phyloP scores from a whole-genome alignment of 2,888 invertebrate species.

The Ophion ellenae region DNA sequence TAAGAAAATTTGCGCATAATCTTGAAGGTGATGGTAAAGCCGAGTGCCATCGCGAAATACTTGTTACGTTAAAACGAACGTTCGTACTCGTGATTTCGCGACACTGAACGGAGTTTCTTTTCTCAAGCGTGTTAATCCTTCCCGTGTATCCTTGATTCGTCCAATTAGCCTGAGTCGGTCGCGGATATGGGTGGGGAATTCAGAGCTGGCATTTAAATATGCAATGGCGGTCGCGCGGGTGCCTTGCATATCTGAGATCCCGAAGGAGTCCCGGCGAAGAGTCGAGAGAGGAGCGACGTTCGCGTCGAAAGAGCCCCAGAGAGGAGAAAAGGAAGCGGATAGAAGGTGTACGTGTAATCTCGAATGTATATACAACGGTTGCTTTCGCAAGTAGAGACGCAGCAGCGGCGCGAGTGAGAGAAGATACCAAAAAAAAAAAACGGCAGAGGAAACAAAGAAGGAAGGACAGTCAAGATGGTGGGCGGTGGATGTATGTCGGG shows the following conservation, averaged over 20 bases:
- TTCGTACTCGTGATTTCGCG: constrained; percentile 37
- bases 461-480: constrained; percentile 75
- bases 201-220: constrained; percentile 76
- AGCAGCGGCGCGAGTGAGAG: constrained; percentile 54
- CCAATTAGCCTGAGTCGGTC: constrained; percentile 74
- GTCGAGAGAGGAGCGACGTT: constrained; percentile 53
- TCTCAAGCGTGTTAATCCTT: constrained; percentile 68
- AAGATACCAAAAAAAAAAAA: constrained; percentile 64
- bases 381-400: constrained; percentile 42
- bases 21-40: too few species aligned
- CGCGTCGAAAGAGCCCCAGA: constrained; percentile 34
- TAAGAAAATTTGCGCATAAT: too few species aligned
- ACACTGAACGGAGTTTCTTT: constrained; percentile 49
- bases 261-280: constrained; percentile 66
- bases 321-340: constrained; percentile 66
- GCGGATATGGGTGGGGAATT: constrained; percentile 74
- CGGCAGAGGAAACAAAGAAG: constrained; percentile 69
- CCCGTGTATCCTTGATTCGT: constrained; percentile 70
- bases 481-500: constrained; percentile 82
- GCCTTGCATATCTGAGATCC: constrained; percentile 78
- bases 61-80: constrained; percentile 11
- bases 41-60: constrained; percentile 10
- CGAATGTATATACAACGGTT: constrained; percentile 36
- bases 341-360: constrained; percentile 52
- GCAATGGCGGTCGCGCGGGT: constrained; percentile 73